phyloP scores from a whole-genome alignment of 1,140 invertebrate genomes.

The Drusus annulatus region DNA sequence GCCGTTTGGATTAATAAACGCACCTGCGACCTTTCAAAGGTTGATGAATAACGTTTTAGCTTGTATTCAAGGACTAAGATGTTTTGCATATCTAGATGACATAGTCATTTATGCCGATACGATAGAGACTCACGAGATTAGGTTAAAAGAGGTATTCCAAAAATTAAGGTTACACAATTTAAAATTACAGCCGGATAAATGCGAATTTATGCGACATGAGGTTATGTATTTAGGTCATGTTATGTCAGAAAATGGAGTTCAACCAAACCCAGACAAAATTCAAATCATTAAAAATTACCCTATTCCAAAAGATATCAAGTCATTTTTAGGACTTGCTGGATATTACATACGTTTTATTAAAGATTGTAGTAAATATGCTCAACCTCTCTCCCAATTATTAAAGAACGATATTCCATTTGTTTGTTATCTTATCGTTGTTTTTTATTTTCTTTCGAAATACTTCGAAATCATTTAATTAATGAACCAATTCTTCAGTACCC shows the following conservation, averaged over 20 bases:
- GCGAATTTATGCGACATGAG: slow-evolving; percentile 66
- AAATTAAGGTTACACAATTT: slow-evolving; percentile 63
- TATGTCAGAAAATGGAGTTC: slow-evolving; percentile 63
- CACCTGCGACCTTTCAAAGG: slow-evolving; percentile 62
- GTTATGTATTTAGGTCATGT: slow-evolving; percentile 67
- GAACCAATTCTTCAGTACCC: slow-evolving; percentile 63
- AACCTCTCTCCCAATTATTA: slow-evolving; percentile 61
- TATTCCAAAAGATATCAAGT: slow-evolving; percentile 64
- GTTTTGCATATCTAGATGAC: slow-evolving; percentile 68
- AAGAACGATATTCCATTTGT: slow-evolving; percentile 55
- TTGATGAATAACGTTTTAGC: slow-evolving; percentile 59
- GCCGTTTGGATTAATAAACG: slow-evolving; percentile 64
- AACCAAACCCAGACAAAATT: slow-evolving; percentile 60
- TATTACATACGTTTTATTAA: slow-evolving; percentile 63
- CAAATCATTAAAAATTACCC: slow-evolving; percentile 66
- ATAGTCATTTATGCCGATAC: slow-evolving; percentile 56
- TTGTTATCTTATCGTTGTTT: too few species aligned
- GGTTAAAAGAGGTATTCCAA: slow-evolving; percentile 63
- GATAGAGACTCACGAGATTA: slow-evolving; percentile 64
- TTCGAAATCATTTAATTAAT: slow-evolving; percentile 63
- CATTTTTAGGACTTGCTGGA: slow-evolving; percentile 63
- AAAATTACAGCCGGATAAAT: slow-evolving; percentile 68
- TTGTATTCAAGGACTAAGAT: slow-evolving; percentile 51
- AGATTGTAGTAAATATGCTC: slow-evolving; percentile 60
- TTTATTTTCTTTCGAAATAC: slow-evolving; percentile 62